These are phyloP conservation scores for Epinotia ramella DNA, from an alignment of 2,888 invertebrate species.

Conservation along the genomic window DNA sequence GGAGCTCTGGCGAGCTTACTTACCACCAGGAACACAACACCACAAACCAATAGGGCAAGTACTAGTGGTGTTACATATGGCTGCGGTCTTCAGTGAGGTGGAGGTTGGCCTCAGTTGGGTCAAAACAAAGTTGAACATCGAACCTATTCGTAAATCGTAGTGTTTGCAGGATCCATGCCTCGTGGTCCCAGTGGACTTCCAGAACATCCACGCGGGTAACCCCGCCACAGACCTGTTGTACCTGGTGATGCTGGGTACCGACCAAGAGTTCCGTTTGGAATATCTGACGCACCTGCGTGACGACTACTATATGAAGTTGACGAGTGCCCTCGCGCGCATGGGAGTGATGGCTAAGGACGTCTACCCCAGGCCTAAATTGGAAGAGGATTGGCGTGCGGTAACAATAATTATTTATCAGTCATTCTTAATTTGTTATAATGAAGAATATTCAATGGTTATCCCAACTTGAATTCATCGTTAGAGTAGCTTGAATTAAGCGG, in stretches of 20 bases:
- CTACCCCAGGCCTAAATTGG: constrained; percentile 53
- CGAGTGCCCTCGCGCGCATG: constrained; percentile 49
- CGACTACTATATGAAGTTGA: constrained; percentile 54
- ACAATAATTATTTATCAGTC: not conserved
- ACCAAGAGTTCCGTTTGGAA: constrained; percentile 54
- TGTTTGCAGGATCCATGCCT: constrained; percentile 51
- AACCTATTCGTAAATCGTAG: not conserved
- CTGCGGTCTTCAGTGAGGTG: too few species aligned
- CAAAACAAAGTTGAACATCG: too few species aligned
- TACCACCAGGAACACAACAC: too few species aligned
- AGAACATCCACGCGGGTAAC: constrained; percentile 50
- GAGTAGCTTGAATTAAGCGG: too few species aligned
- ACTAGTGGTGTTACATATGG: too few species aligned
- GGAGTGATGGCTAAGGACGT: constrained; percentile 50
- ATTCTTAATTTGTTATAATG: too few species aligned
- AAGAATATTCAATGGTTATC: too few species aligned
- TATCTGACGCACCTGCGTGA: constrained; percentile 52
- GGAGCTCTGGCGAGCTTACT: too few species aligned
- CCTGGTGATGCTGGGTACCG: constrained; percentile 57
- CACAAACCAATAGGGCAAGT: too few species aligned
- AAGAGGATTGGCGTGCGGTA: constrained; percentile 55
- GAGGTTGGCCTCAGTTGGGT: too few species aligned
- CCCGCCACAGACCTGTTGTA: constrained; percentile 54
- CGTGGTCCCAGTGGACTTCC: constrained; percentile 54
- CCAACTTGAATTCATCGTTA: too few species aligned